A percentile compares a stretch with the other conserved stretches of the same genome.
phyloP scores from a whole-genome alignment of 2,797 vertebrate genomes.

The Oreochromis grahami region DNA sequence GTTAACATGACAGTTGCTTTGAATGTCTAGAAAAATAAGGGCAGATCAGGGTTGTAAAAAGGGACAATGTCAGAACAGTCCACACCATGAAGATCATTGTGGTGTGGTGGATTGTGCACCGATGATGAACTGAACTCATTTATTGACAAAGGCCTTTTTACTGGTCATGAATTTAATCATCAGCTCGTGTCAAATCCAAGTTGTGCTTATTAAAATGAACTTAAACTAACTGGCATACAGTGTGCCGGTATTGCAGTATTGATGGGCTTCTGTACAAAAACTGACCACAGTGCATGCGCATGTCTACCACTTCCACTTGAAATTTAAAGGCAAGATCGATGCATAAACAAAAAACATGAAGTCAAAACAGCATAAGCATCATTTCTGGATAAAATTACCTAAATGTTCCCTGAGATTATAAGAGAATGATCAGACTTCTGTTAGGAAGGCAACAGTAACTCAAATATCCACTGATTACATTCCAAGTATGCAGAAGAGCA shows the following conservation, averaged over 20 bases:
- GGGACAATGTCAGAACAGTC: not conserved
- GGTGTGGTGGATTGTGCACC: rapidly evolving
- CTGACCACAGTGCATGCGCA: not conserved
- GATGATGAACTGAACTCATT: rapidly evolving
- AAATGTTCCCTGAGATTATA: not conserved
- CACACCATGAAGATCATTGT: rapidly evolving
- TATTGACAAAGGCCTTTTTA: not conserved
- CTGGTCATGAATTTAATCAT: not conserved
- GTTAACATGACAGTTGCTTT: rapidly evolving
- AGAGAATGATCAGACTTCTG: not conserved
- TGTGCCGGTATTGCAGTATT: rapidly evolving
- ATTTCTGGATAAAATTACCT: not conserved
- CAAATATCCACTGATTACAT: not conserved
- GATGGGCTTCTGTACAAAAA: not conserved
- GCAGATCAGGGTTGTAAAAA: not conserved
- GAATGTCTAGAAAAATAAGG: not conserved
- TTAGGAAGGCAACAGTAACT: not conserved
- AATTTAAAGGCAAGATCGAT: rapidly evolving
- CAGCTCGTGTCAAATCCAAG: rapidly evolving
- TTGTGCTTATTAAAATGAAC: not conserved
- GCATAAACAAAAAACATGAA: not conserved
- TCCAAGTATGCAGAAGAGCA: not conserved
- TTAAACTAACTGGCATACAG: not conserved
- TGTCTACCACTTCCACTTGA: not conserved
- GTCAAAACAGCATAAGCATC: not conserved